Evolutionary conservation across 2,888 invertebrate species (phyloP).

Genomic region (Azorinus chamasolen): DNA sequence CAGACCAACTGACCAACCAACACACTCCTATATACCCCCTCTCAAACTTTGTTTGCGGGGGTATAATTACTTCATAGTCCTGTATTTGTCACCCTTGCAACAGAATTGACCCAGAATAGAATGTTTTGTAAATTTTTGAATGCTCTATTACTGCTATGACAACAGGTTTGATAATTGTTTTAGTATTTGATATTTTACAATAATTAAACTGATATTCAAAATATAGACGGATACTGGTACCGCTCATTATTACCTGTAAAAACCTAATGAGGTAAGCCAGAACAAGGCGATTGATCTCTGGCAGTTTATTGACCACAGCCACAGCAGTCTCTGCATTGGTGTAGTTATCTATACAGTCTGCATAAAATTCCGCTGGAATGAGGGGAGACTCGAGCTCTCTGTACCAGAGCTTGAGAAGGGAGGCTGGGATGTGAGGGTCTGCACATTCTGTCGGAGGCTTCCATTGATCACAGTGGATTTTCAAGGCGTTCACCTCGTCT

Average conservation of each 20-base stretch:
- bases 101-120: too few species aligned
- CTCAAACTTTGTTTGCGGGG: too few species aligned
- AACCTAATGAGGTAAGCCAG: conserved; percentile 90
- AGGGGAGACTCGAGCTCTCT: conserved; percentile 96
- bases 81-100: too few species aligned
- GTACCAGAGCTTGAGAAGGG: conserved; percentile 97
- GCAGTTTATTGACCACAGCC: conserved; percentile 94
- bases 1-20: too few species aligned
- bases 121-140: too few species aligned
- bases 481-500: conserved; percentile 96
- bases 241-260: conserved; percentile 88
- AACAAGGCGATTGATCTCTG: conserved; percentile 95
- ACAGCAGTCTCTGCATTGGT: conserved; percentile 91
- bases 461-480: conserved; percentile 96
- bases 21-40: too few species aligned
- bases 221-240: neutral
- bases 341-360: conserved; percentile 90
- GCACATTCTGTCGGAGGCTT: conserved; percentile 89
- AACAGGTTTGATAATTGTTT: too few species aligned
- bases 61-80: too few species aligned
- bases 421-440: conserved; percentile 97
- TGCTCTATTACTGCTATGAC: too few species aligned
- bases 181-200: too few species aligned
- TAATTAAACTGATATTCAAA: neutral
- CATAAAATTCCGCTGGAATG: conserved; percentile 96